These are phyloP conservation scores for Arion vulgaris DNA, from an alignment of 1,140 invertebrate species.

Conservation along the genomic window DNA sequence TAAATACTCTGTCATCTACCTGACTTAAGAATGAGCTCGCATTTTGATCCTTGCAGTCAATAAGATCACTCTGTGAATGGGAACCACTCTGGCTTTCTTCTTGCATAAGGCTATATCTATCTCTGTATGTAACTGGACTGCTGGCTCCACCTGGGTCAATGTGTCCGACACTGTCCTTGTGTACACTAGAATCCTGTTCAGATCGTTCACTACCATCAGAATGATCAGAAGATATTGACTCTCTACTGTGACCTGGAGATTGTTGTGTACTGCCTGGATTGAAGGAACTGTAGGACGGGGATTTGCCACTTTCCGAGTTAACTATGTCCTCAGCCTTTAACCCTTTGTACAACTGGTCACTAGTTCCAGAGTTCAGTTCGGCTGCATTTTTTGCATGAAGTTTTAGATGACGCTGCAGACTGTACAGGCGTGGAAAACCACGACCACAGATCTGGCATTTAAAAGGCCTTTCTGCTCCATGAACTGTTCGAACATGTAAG, in stretches of 20 bases:
- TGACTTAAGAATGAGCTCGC: background rate
- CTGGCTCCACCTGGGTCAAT: background rate
- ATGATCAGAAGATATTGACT: background rate
- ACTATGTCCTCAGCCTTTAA: background rate
- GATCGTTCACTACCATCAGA: constrained; percentile 7
- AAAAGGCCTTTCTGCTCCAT: constrained; percentile 34
- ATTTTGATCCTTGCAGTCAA: background rate
- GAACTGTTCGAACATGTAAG: constrained; percentile 33
- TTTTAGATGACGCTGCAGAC: constrained; percentile 29
- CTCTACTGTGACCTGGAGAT: background rate
- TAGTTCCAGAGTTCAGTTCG: background rate
- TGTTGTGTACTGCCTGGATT: background rate
- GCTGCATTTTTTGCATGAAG: constrained; percentile 25
- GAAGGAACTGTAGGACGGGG: background rate
- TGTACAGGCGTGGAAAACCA: constrained; percentile 36
- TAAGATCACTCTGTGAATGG: background rate
- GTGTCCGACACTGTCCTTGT: background rate
- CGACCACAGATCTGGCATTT: constrained; percentile 32
- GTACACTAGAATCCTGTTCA: background rate
- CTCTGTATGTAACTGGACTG: background rate
- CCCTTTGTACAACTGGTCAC: background rate
- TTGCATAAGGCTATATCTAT: background rate
- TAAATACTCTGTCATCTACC: background rate
- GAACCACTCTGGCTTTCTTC: background rate
- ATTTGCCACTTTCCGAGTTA: background rate